Base-by-base conservation (phyloP, 2,888 invertebrate species). In the Drosophila austrosaltans region DNA sequence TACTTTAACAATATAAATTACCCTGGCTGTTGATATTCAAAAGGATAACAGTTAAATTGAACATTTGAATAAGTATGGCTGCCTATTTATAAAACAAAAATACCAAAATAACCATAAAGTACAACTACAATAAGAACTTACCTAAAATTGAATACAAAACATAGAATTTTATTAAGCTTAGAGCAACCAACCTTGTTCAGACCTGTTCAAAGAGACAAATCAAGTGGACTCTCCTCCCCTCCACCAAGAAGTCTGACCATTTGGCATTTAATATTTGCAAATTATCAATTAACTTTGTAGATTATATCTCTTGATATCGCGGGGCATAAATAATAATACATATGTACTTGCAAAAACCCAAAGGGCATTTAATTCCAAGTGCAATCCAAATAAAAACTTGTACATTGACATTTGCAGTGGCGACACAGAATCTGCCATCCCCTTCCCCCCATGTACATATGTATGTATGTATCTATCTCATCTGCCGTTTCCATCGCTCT, bases 211-310 rank as follows among this genome's bases (percentile, higher is more conserved):
- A 39, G 39, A 10, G 3, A 39, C 10, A 42, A 16, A 42, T 42
- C 5, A 42, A 30, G 30, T 42, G 16, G 16, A 16, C 16, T 0
- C 16, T 16, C 16, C 16, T 16, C 40, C n/a, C 40, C 4, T n/a
- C n/a, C 0, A 16, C 16, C 16, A 16, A 16, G 16, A 10, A 3
- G 25, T 25, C 48, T 48, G 48, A 2, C 48, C 48, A 22, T 48
- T 48, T 48, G 48, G 48, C 48, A 48, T 48, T 48, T 48, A 48
- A 48, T 48, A 48, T 48, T 48, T 48, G 48, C 48, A 48, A 25
- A 48, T 48, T 48, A 25, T 48, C 48, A 48, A 48, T 48, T 48
- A 48, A 22, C 10, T 25, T 48, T 48, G 10, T 48, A 48, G 48
- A 48, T 48, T 48, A 48, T 25, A 25, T 48, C 48, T 25, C 48